Conservation (phyloP, 2,113 vertebrate species). For the Apteryx mantelli region DNA sequence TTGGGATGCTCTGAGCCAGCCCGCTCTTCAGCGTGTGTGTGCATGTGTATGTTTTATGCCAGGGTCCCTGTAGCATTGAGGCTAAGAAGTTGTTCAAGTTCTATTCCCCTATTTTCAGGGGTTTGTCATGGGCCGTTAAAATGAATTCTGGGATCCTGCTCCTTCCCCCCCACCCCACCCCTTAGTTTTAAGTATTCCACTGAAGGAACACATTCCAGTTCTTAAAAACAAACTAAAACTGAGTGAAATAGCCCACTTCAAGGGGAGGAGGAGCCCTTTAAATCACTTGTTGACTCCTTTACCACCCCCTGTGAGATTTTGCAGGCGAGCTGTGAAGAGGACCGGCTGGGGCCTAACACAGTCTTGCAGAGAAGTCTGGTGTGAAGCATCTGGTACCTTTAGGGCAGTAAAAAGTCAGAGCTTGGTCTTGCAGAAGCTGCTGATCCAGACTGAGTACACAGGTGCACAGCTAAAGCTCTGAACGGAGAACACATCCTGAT, state of each 20-base stretch:
- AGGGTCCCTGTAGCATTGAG: slow-evolving; percentile 8
- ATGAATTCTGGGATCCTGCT: slow-evolving; percentile 9
- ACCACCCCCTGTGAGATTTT: background rate
- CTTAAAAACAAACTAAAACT: background rate
- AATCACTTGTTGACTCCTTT: background rate
- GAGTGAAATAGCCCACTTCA: background rate
- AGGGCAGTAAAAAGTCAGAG: background rate
- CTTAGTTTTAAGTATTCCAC: slow-evolving; percentile 4
- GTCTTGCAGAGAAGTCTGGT: background rate
- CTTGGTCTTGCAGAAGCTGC: background rate
- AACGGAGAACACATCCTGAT: background rate
- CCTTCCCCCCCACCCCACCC: background rate
- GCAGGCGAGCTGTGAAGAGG: background rate
- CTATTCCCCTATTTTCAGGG: slow-evolving; percentile 59
- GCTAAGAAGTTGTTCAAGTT: background rate
- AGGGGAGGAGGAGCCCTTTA: background rate
- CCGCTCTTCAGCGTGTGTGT: background rate
- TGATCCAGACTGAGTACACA: background rate
- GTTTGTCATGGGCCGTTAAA: background rate
- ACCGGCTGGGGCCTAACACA: background rate
- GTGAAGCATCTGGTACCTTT: background rate
- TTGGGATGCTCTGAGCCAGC: slow-evolving; percentile 29
- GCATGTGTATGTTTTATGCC: background rate
- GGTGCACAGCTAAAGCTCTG: background rate
- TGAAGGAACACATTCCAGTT: background rate